These are phyloP conservation scores for Agapornis roseicollis DNA, from an alignment of 2,113 vertebrate genomes.

Conservation along the genomic window DNA sequence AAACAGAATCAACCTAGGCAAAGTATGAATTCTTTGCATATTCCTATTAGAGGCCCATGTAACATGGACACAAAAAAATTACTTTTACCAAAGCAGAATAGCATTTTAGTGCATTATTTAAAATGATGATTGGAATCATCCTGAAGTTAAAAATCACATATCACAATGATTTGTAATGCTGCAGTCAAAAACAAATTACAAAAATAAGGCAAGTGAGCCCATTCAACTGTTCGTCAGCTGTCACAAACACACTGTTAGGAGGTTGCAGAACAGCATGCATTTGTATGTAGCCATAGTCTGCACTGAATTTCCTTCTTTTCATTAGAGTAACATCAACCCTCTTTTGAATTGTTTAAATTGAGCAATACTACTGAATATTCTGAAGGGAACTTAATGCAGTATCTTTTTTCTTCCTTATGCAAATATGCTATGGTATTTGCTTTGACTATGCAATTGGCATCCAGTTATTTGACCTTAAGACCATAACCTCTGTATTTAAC, in stretches of 20 bases:
- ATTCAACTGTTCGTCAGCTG: neutral
- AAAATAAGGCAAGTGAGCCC: neutral
- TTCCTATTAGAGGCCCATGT: neutral
- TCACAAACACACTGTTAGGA: neutral
- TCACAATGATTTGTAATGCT: neutral
- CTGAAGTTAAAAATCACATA: neutral
- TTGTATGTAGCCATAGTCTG: neutral
- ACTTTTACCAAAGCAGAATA: neutral
- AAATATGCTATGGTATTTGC: neutral
- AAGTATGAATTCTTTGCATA: neutral
- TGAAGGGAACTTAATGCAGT: neutral
- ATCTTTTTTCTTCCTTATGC: neutral
- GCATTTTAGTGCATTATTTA: neutral
- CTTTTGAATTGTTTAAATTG: neutral
- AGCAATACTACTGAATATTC: neutral
- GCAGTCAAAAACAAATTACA: neutral
- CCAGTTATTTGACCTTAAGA: neutral
- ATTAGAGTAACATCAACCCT: neutral
- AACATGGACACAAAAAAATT: neutral
- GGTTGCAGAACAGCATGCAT: neutral
- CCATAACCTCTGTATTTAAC: neutral
- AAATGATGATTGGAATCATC: neutral
- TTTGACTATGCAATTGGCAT: neutral
- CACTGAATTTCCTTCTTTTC: neutral
- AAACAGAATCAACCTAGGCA: neutral